These are phyloP conservation scores for Maconellicoccus hirsutus DNA, from an alignment of 1,140 invertebrate species.

Conservation along the genomic window DNA sequence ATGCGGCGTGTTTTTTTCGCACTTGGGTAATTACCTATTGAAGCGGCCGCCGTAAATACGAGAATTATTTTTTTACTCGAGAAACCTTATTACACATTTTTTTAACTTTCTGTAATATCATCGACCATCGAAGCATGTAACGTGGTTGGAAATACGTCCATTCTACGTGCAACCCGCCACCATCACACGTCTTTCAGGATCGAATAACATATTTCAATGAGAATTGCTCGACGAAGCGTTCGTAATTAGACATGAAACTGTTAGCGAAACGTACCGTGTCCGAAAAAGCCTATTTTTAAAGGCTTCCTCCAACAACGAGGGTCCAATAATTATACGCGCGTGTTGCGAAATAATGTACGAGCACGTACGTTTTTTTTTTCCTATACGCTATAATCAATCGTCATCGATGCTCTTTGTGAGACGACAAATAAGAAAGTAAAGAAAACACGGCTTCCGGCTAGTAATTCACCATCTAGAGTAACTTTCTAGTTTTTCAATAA, in stretches of 20 bases:
- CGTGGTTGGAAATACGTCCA: background rate
- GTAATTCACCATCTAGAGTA: too few relatives aligned
- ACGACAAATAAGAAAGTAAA: too few relatives aligned
- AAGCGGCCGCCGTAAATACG: too few relatives aligned
- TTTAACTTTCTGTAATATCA: background rate
- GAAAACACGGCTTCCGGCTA: too few relatives aligned
- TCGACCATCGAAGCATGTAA: background rate
- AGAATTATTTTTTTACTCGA: background rate
- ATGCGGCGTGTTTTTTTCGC: background rate
- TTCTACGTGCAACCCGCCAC: background rate
- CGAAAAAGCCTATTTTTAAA: background rate
- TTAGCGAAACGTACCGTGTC: background rate
- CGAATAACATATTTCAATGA: background rate
- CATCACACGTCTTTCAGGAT: background rate
- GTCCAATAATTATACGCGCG: too few relatives aligned
- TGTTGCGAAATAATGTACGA: too few relatives aligned
- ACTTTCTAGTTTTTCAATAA: too few relatives aligned
- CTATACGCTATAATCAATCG: too few relatives aligned
- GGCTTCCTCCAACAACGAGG: background rate
- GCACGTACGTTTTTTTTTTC: too few relatives aligned
- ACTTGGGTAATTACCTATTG: background rate
- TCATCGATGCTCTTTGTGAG: too few relatives aligned
- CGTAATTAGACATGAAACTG: conserved; percentile 2
- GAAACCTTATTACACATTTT: background rate
- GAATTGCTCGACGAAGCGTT: conserved; percentile 2